Evolutionary conservation across 2,113 vertebrate species (phyloP).

Genomic region (Daubentonia madagascariensis): DNA sequence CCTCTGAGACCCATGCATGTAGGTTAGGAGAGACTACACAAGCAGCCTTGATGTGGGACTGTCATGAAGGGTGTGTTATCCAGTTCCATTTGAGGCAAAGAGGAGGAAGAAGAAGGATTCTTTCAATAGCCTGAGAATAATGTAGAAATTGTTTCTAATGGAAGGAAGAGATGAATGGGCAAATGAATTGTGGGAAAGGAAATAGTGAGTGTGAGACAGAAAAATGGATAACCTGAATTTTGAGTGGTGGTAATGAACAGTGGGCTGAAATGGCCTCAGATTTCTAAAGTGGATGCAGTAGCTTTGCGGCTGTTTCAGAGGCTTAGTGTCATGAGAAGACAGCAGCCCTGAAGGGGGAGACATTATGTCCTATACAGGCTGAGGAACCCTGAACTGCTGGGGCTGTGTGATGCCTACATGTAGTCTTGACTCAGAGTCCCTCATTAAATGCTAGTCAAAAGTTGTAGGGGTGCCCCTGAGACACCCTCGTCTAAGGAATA

Average conservation of each 20-base stretch:
- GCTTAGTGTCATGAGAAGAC: neutral
- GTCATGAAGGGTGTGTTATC: neutral
- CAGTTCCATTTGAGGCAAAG: neutral
- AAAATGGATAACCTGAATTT: neutral
- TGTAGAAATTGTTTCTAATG: neutral
- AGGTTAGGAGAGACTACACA: neutral
- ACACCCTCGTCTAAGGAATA: neutral
- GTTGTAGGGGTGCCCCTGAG: neutral
- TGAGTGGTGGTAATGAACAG: neutral
- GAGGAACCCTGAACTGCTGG: neutral
- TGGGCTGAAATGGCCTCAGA: neutral
- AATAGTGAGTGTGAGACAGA: neutral
- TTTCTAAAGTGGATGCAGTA: neutral
- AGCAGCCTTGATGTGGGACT: neutral
- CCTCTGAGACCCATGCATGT: fast-evolving
- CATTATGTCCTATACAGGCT: neutral
- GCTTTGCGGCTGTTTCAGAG: neutral
- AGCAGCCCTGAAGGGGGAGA: neutral
- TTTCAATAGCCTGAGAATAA: neutral
- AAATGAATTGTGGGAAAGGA: neutral
- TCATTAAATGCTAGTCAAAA: neutral
- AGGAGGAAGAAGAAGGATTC: neutral
- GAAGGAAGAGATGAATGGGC: neutral
- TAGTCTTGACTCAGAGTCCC: neutral
- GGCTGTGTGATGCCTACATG: neutral